Evolutionary conservation across 2,888 invertebrate genomes (phyloP), one percentile per base, ranked within the genome.

Genomic region (Epistrophe grossulariae): DNA sequence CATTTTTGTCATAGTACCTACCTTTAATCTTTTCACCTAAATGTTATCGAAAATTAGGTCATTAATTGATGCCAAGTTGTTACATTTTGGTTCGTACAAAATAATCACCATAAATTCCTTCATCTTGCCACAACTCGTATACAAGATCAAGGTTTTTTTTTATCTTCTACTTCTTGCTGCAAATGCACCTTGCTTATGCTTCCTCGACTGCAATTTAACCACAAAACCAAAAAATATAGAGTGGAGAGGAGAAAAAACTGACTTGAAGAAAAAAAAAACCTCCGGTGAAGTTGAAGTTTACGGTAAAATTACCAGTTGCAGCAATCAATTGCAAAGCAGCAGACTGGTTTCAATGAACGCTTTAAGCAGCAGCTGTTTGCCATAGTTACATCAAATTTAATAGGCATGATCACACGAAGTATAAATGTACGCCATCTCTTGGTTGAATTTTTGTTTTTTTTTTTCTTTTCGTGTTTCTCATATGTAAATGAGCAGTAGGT

Each of bases 231-330:
- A 68, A 24, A 66, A 62, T 38, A 73, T 70, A 45, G 24, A 31
- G 38, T 8, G 38, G 8, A 59, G 57, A 70, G 31, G 50, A 40
- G 19, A 68, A 68, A 57, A 48, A 15, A 50, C 5, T 15, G 2
- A 24, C 17, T 38, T 13, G 11, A 68, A 28, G 38, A 28, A 88
- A 89, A 88, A 89, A 89, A n/a, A n/a, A n/a, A n/a, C n/a, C n/a
- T 89, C 89, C 90, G 91, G 91, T 91, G 91, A 92, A 92, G 92
- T 92, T 92, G 92, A 92, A 92, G 92, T 92, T 92, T 92, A 92
- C 92, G 92, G 92, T 92, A 92, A 92, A 92, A 72, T 72, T 76
- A 83, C 83, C 74, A 79, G 87, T 83, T 79, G 79, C 17, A 66
- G 71, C 79, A 72, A 83, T 79, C 68, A 66, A 40, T 48, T 82